Conservation (phyloP, 2,797 vertebrate genomes). For the Agapornis canus region DNA sequence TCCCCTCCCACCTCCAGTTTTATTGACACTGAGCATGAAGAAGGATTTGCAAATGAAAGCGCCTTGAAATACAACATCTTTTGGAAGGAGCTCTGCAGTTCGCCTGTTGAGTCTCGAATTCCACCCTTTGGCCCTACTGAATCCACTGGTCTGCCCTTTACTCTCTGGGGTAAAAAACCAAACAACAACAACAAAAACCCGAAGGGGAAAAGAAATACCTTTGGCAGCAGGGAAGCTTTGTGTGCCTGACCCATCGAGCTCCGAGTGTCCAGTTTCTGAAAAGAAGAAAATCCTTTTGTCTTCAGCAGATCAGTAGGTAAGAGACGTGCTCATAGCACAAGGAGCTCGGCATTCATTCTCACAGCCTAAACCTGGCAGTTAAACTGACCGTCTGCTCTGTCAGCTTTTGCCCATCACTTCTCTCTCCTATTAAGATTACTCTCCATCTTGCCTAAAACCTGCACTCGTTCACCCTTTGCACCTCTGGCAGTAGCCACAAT, state of each 20-base stretch:
- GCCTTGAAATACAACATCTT: constrained; percentile 49
- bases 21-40: constrained; percentile 60
- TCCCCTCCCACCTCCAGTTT: background rate
- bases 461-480: rapidly evolving
- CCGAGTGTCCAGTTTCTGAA: constrained; percentile 55
- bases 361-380: background rate
- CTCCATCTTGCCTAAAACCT: background rate
- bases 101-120: constrained; percentile 22
- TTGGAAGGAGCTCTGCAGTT: constrained; percentile 21
- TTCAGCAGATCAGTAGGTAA: constrained; percentile 60
- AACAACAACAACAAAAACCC: constrained; percentile 49
- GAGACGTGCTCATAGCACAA: background rate
- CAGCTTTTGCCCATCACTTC: background rate
- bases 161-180: constrained; percentile 42
- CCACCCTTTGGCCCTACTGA: constrained; percentile 58
- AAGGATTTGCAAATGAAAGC: constrained; percentile 64
- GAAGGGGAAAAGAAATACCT: constrained; percentile 10
- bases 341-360: background rate
- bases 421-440: background rate
- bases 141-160: constrained; percentile 60
- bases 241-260: constrained; percentile 46
- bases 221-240: constrained; percentile 63
- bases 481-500: background rate
- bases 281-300: constrained; percentile 63
- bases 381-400: background rate